phyloP scores from a whole-genome alignment of 2,888 invertebrate genomes.

The Brachyopa scutellaris region DNA sequence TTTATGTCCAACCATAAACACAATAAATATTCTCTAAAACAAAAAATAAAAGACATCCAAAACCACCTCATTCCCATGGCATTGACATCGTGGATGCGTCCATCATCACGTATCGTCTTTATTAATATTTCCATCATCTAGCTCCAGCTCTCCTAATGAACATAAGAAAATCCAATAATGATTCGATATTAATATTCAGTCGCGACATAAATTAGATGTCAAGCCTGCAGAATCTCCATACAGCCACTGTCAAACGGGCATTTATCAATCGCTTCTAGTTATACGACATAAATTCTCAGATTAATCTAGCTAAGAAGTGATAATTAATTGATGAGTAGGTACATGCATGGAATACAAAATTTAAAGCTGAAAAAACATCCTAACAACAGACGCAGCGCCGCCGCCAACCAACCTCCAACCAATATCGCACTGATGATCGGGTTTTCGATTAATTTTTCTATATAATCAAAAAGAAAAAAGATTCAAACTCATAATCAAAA shows the following conservation, averaged over 20 bases:
- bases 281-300: constrained; percentile 37
- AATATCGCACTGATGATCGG: constrained; percentile 44
- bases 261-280: constrained; percentile 20
- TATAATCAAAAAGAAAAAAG: constrained; percentile 3
- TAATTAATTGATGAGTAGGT: constrained; percentile 44
- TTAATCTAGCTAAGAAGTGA: constrained; percentile 16
- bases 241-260: constrained; percentile 29
- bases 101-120: constrained; percentile 4
- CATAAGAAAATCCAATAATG: constrained; percentile 49
- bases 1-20: neutral
- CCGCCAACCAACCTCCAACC: neutral
- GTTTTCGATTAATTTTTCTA: constrained; percentile 2
- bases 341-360: neutral
- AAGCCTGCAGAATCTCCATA: constrained; percentile 16
- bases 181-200: constrained; percentile 38
- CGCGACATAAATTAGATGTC: constrained; percentile 38
- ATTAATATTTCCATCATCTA: constrained; percentile 50
- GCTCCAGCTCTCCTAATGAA: constrained; percentile 26
- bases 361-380: too few relatives aligned
- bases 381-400: constrained; percentile 1
- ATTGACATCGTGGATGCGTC: neutral
- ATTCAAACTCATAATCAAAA: constrained; percentile 3
- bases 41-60: neutral
- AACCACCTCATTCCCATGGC: constrained; percentile 24
- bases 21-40: neutral